A percentile compares a stretch with the other conserved stretches of the same genome.
phyloP scores from a whole-genome alignment of 1,140 invertebrate genomes.

The Oreohelix idahoensis region DNA sequence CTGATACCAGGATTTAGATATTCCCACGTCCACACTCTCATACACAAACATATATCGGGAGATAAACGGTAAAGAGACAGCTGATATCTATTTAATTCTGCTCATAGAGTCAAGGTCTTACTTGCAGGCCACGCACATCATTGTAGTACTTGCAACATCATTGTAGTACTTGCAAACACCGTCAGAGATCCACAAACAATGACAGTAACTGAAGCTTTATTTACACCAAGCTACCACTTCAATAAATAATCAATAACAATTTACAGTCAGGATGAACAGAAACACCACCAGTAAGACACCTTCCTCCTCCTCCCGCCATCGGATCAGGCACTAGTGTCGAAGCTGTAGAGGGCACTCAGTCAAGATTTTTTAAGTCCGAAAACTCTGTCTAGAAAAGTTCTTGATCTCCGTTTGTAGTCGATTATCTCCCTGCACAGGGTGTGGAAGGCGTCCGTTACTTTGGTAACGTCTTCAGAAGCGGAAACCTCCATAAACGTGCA shows the following conservation, averaged over 20 bases:
- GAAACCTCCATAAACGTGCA: constrained; percentile 64
- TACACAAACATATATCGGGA: too few species aligned
- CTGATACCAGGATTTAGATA: too few species aligned
- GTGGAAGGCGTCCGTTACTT: constrained; percentile 62
- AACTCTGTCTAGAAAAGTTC: constrained; percentile 65
- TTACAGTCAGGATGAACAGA: background rate
- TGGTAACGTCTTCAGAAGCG: constrained; percentile 62
- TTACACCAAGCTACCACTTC: background rate
- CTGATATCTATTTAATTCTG: too few species aligned
- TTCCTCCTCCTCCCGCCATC: background rate
- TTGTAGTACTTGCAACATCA: too few species aligned
- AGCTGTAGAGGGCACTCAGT: constrained; percentile 12
- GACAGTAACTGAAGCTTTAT: too few species aligned
- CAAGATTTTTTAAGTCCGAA: constrained; percentile 60
- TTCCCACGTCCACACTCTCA: too few species aligned
- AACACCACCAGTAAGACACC: background rate
- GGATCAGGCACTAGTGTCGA: too few species aligned
- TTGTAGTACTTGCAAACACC: too few species aligned
- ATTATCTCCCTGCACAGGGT: constrained; percentile 60
- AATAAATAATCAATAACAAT: background rate
- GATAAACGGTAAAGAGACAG: too few species aligned
- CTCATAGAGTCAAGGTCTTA: too few species aligned
- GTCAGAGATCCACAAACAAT: too few species aligned
- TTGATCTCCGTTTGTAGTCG: constrained; percentile 61
- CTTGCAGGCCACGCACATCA: too few species aligned